A percentile compares a stretch with the other conserved stretches of the same genome.
Conservation (phyloP, 1,140 invertebrate species). For the Teleopsis dalmanni region DNA sequence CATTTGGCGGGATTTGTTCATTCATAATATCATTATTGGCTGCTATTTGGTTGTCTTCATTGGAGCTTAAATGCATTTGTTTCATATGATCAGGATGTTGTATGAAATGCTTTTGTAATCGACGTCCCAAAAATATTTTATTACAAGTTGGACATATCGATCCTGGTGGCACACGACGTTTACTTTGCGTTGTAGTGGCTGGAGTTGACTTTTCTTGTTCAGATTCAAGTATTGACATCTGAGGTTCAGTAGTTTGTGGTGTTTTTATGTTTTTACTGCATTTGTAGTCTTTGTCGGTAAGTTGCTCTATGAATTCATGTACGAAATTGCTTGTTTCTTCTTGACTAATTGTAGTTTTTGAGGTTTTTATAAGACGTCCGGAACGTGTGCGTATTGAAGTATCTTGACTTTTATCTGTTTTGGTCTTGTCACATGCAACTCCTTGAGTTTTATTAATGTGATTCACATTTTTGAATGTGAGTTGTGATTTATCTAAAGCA, state of each 20-base stretch:
- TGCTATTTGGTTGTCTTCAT: neutral
- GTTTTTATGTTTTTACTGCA: constrained; percentile 9
- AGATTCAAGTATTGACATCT: neutral
- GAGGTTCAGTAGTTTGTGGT: constrained; percentile 12
- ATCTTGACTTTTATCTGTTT: neutral
- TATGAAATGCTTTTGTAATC: constrained; percentile 33
- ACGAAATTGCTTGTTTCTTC: neutral
- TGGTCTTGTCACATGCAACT: neutral
- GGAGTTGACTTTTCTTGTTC: neutral
- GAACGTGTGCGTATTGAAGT: neutral
- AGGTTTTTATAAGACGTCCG: constrained; percentile 4
- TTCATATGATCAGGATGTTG: constrained; percentile 36
- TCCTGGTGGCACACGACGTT: constrained; percentile 24
- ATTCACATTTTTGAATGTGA: neutral
- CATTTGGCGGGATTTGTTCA: neutral
- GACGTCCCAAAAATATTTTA: constrained; percentile 37
- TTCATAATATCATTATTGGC: neutral
- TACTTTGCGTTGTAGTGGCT: neutral
- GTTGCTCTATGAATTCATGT: constrained; percentile 5
- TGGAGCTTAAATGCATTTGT: constrained; percentile 3
- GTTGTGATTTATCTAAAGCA: neutral
- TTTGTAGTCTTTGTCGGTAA: constrained; percentile 7
- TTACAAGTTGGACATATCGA: constrained; percentile 34
- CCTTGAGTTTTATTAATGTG: neutral
- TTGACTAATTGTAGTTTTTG: neutral